Evolutionary conservation across 1,140 invertebrate species (phyloP).

Genomic region (Gonatopus flavifemur): DNA sequence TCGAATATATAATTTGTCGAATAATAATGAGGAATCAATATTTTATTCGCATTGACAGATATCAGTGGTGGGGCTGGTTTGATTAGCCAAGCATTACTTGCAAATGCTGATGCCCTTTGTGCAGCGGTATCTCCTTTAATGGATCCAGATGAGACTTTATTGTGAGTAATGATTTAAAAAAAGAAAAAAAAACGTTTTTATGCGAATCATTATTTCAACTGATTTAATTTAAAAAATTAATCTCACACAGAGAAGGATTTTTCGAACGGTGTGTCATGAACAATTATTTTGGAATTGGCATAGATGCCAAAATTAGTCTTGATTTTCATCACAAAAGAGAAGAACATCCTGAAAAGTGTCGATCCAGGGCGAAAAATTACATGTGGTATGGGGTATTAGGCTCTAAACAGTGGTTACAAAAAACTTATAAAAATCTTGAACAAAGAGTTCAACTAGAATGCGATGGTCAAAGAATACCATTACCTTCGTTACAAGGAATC

Average conservation of each 20-base stretch:
- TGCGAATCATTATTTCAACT: no score
- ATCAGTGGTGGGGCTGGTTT: constrained; percentile 71
- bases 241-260: constrained; percentile 81
- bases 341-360: constrained; percentile 96
- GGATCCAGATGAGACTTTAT: constrained; percentile 85
- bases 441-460: constrained; percentile 92
- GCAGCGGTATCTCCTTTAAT: constrained; percentile 91
- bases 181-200: constrained; percentile 6
- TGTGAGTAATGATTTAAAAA: constrained; percentile 66
- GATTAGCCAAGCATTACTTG: constrained; percentile 87
- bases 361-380: constrained; percentile 90
- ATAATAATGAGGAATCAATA: background rate
- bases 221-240: constrained; percentile 3
- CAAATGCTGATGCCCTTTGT: constrained; percentile 95
- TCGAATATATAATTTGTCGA: constrained; percentile 14
- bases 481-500: constrained; percentile 93
- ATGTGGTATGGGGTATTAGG: constrained; percentile 98
- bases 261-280: constrained; percentile 97
- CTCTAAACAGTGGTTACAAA: constrained; percentile 86
- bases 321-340: constrained; percentile 98
- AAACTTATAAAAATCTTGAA: constrained; percentile 95
- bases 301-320: constrained; percentile 97
- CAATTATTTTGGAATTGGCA: constrained; percentile 98
- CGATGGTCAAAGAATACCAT: constrained; percentile 86
- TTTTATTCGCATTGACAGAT: constrained; percentile 49